Evolutionary conservation across 2,797 vertebrate genomes (phyloP), one percentile per base, ranked within the genome.

Genomic region (Enteromius thamalakanensis): DNA sequence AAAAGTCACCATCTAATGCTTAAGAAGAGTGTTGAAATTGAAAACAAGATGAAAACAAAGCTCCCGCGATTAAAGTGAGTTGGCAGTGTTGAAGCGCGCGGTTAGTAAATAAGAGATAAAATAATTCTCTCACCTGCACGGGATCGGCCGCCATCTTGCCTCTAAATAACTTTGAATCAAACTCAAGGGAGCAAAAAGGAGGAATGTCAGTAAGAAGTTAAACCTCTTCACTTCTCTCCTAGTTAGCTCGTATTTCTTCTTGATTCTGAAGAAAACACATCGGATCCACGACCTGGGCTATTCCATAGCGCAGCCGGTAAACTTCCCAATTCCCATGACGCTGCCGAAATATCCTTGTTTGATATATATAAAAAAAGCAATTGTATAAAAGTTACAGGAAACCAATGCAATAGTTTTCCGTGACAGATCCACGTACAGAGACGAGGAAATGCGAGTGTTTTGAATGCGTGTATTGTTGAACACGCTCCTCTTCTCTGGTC

Each of bases 141-240:
- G 90, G 90, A 87, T 92, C 91, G 81, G 89, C 89, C 88, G 91
- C 91, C 91, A 92, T 92, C 88, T 91, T 92, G 87, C 84, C 87
- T 89, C 81, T 86, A 84, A 65, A 86, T 83, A 90, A 90, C 86
- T 90, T 91, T 88, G 81, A 90, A 89, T 89, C 87, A 88, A 87
- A 89, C 88, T 89, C 83, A 76, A 84, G 74, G 75, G 79, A 87
- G 83, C 77, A 82, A 83, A 84, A 71, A 40, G 76, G 83, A 86
- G 84, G 64, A 85, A 76, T 83, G 72, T 84, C 78, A 76, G n/a
- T 69, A 81, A 85, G 68, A 85, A 86, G 80, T 76, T 37, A 45
- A 82, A 81, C 64, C 55, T 76, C 81, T 76, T 34, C 76, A 45
- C 62, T 80, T 84, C 77, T 86, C 81, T 49, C 80, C 78, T 21